Conservation (phyloP, 2,797 vertebrate species). For the Pantherophis vulpinus region DNA sequence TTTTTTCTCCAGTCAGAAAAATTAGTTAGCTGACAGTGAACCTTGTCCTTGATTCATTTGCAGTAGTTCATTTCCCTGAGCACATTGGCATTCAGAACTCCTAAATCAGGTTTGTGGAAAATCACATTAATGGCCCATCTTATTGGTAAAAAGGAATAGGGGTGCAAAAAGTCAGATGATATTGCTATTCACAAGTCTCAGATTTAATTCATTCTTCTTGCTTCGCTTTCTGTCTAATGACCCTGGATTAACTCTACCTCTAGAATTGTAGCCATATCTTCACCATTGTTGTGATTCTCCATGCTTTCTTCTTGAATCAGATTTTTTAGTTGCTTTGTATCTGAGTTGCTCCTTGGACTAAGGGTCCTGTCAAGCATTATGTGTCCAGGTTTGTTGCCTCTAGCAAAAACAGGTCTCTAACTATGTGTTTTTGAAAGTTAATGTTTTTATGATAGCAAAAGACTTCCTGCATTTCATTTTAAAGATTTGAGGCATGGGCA, state of each 20-base stretch:
- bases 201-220: neutral
- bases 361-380: neutral
- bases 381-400: neutral
- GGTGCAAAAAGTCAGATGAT: no score
- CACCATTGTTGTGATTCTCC: neutral
- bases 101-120: neutral
- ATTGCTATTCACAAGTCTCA: neutral
- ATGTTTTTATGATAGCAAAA: neutral
- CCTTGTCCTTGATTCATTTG: neutral
- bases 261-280: neutral
- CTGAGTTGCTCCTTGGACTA: neutral
- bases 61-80: neutral
- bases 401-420: neutral
- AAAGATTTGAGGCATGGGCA: neutral
- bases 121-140: neutral
- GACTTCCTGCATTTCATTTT: neutral
- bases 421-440: neutral
- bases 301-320: neutral
- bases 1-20: neutral
- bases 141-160: neutral
- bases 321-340: neutral
- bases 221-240: neutral
- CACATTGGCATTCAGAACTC: no score
- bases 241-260: neutral
- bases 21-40: neutral